Conservation (phyloP, 2,113 vertebrate species). For the Prolemur simus region DNA sequence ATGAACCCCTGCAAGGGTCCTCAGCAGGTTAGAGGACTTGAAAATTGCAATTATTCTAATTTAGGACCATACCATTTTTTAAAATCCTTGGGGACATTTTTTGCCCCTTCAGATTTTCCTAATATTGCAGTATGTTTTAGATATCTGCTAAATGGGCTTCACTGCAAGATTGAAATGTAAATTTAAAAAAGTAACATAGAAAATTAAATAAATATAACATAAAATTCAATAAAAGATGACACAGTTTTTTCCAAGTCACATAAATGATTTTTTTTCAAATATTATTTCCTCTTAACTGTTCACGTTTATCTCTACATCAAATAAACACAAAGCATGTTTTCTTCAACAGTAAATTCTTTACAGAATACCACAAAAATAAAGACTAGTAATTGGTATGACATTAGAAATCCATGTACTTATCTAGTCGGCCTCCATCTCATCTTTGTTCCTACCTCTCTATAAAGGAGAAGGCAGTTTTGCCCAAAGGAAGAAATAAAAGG, state of each 20-base stretch:
- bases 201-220: slow-evolving; percentile 57
- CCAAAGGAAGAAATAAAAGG: slow-evolving; percentile 87
- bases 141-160: background rate
- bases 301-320: slow-evolving; percentile 72
- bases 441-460: slow-evolving; percentile 83
- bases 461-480: slow-evolving; percentile 84
- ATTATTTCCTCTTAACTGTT: slow-evolving; percentile 66
- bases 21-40: slow-evolving; percentile 36
- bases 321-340: slow-evolving; percentile 77
- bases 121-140: slow-evolving; percentile 10
- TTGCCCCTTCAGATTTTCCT: background rate
- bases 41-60: slow-evolving; percentile 67
- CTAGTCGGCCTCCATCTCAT: slow-evolving; percentile 80
- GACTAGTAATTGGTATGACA: slow-evolving; percentile 80
- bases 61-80: slow-evolving; percentile 14
- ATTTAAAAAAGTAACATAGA: slow-evolving; percentile 35
- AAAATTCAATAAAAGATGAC: slow-evolving; percentile 54
- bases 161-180: slow-evolving; percentile 34
- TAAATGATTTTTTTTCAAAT: slow-evolving; percentile 66
- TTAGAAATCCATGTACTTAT: slow-evolving; percentile 79
- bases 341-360: slow-evolving; percentile 74
- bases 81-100: background rate
- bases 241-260: slow-evolving; percentile 53
- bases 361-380: slow-evolving; percentile 61
- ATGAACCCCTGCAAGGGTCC: background rate